Percentiles rank a stretch among this genome's conserved stretches.
Evolutionary conservation across 2,113 vertebrate genomes (phyloP).

Genomic region (Prunella himalayana): DNA sequence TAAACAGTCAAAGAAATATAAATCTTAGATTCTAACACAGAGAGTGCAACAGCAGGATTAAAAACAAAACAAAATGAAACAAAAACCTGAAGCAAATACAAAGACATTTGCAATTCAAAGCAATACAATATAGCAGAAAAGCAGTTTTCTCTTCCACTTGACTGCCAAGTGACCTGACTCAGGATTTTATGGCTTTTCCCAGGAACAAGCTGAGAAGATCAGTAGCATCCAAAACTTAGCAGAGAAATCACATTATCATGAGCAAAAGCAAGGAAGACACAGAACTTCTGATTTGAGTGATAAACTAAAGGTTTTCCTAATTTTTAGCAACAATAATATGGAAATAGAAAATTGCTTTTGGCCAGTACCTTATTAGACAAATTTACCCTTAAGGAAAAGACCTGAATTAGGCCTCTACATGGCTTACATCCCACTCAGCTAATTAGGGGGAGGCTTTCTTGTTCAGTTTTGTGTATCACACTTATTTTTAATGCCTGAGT

Average conservation of each 20-base stretch:
- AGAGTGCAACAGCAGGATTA: slow-evolving; percentile 17
- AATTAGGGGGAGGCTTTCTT: neutral
- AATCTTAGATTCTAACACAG: slow-evolving; percentile 29
- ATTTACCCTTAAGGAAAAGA: neutral
- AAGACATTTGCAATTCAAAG: slow-evolving; percentile 53
- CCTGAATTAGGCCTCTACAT: neutral
- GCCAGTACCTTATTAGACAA: neutral
- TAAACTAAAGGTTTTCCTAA: neutral
- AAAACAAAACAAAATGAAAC: slow-evolving; percentile 7
- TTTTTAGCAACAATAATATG: neutral
- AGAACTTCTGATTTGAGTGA: neutral
- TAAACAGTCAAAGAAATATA: slow-evolving; percentile 47
- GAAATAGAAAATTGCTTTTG: neutral
- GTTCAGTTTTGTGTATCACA: neutral
- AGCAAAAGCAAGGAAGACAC: neutral
- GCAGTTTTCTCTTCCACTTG: slow-evolving; percentile 41
- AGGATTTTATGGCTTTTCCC: slow-evolving; percentile 32
- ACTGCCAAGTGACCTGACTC: slow-evolving; percentile 56
- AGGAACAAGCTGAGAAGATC: neutral
- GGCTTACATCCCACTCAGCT: neutral
- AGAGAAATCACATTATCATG: neutral
- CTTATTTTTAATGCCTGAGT: neutral
- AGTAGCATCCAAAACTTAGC: neutral
- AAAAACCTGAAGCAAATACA: slow-evolving; percentile 24
- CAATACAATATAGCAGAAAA: slow-evolving; percentile 29